Percentiles rank a stretch among this genome's conserved stretches.
Evolutionary conservation across 2,797 vertebrate species (phyloP).

Genomic region (Liparis tanakae): DNA sequence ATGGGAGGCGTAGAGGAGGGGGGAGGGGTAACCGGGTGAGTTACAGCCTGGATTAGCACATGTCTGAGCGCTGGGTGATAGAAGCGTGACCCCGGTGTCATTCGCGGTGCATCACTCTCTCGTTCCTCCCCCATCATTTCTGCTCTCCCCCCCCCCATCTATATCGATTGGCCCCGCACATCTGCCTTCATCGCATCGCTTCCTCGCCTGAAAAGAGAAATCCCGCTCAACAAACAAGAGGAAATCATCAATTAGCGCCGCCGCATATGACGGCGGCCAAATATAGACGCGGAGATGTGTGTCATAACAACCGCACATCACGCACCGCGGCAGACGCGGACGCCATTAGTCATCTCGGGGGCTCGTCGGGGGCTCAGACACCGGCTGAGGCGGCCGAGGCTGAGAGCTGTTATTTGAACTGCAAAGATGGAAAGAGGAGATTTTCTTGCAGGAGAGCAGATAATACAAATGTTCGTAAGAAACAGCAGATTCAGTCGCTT

Average conservation of each 20-base stretch:
- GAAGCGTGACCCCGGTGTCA: conserved; percentile 48
- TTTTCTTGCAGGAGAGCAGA: conserved; percentile 7
- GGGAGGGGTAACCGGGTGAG: conserved; percentile 30
- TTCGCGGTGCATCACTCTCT: conserved; percentile 36
- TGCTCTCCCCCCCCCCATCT: background rate
- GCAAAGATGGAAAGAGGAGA: background rate
- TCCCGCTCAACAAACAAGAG: conserved; percentile 27
- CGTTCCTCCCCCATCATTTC: background rate
- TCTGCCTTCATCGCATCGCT: background rate
- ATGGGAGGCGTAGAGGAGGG: background rate
- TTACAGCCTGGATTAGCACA: conserved; percentile 43
- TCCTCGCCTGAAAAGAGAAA: conserved; percentile 16
- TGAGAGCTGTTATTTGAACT: conserved; percentile 9
- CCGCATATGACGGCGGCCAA: conserved; percentile 51
- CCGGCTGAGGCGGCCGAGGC: background rate
- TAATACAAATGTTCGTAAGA: background rate
- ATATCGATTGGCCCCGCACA: background rate
- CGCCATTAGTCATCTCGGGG: conserved; percentile 53
- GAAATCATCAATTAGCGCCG: conserved; percentile 57
- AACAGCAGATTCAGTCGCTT: background rate
- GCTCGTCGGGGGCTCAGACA: conserved; percentile 45
- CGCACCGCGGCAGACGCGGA: conserved; percentile 48
- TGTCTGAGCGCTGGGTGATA: conserved; percentile 46
- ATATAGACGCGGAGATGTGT: conserved; percentile 59
- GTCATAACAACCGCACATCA: conserved; percentile 62